These are phyloP conservation scores for Sceliomorpha sp. DNA, from an alignment of 2,888 invertebrate species.

Conservation along the genomic window DNA sequence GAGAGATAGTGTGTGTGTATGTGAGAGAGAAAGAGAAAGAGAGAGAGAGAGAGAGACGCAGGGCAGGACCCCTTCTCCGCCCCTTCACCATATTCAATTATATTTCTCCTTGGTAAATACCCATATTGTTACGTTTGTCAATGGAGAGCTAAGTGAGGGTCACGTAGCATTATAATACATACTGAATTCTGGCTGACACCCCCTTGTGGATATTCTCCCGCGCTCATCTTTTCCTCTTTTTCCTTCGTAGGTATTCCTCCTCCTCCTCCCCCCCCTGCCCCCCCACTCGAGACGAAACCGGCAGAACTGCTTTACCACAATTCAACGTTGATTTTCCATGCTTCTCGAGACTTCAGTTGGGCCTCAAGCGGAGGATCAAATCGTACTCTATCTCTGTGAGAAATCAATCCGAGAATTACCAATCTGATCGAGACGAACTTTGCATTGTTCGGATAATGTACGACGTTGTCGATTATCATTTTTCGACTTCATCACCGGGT, in stretches of 20 bases:
- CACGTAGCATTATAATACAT: constrained; percentile 74
- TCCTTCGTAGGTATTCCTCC: constrained; percentile 23
- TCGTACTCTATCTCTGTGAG: constrained; percentile 42
- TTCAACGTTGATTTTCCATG: constrained; percentile 48
- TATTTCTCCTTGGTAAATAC: constrained; percentile 79
- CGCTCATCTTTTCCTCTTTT: constrained; percentile 19
- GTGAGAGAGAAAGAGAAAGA: no score
- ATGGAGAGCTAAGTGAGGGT: constrained; percentile 79
- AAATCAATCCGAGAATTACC: constrained; percentile 45
- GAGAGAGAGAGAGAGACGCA: no score
- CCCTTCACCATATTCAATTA: constrained; percentile 76
- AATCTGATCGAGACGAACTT: no score
- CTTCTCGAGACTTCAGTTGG: constrained; percentile 29
- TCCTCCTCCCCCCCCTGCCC: constrained; percentile 20
- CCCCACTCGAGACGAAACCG: constrained; percentile 39
- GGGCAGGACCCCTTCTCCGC: constrained; percentile 57
- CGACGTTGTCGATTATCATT: constrained; percentile 8
- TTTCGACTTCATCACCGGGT: constrained; percentile 20
- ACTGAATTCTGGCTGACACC: constrained; percentile 69
- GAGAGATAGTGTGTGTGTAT: no score
- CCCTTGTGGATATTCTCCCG: constrained; percentile 12
- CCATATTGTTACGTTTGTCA: constrained; percentile 80
- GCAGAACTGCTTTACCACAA: constrained; percentile 47
- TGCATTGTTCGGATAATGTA: constrained; percentile 1
- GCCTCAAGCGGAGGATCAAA: constrained; percentile 14